These are phyloP conservation scores for Papilio helenus DNA, from an alignment of 1,140 invertebrate species.

Conservation along the genomic window DNA sequence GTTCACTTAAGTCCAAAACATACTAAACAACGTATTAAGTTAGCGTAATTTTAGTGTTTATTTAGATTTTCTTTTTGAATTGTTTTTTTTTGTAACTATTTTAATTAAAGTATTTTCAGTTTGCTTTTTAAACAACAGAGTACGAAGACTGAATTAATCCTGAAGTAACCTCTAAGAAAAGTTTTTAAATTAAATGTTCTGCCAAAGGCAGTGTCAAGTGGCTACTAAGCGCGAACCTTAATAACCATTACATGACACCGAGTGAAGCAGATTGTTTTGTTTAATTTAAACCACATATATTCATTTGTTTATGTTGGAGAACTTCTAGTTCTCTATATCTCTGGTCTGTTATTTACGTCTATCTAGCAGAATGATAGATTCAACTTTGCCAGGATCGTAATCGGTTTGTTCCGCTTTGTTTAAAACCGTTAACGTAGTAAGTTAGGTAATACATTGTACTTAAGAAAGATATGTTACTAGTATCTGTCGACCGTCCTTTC, in stretches of 20 bases:
- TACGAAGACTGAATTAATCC: neutral
- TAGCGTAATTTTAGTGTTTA: no score
- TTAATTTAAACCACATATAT: neutral
- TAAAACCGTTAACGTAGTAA: neutral
- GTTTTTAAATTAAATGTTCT: neutral
- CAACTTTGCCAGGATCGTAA: constrained; percentile 30
- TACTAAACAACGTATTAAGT: neutral
- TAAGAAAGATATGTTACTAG: no score
- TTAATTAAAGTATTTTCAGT: no score
- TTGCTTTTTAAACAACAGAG: neutral
- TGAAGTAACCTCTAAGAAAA: no score
- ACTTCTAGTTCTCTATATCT: constrained; percentile 15
- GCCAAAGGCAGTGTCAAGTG: neutral
- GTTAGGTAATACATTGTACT: no score
- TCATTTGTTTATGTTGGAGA: neutral
- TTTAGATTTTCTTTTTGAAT: no score
- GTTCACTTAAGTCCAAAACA: neutral
- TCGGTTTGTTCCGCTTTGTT: constrained; percentile 43
- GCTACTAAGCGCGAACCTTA: neutral
- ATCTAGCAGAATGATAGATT: neutral
- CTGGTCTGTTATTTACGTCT: neutral
- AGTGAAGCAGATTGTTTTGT: neutral
- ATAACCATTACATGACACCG: no score
- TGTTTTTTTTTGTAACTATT: no score
- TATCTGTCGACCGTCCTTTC: no score